Percentiles rank a stretch among this genome's conserved stretches.
These are phyloP conservation scores for Nowickia ferox DNA, from an alignment of 2,888 invertebrate genomes.

Conservation along the genomic window DNA sequence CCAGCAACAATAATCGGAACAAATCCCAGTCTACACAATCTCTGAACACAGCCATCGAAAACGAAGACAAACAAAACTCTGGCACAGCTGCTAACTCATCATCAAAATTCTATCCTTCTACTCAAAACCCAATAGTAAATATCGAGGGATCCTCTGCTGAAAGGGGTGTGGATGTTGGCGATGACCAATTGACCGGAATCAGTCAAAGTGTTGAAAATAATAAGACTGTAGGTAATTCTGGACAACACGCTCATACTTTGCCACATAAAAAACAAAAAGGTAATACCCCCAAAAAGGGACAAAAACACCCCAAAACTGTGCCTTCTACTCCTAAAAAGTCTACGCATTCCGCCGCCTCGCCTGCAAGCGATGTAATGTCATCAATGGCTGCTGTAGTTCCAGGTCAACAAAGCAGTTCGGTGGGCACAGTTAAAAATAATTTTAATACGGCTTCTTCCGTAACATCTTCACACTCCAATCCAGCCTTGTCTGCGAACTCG, in stretches of 20 bases:
- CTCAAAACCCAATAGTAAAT: conserved; percentile 64
- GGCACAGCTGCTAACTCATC: conserved; percentile 55
- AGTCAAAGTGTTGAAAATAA: conserved; percentile 61
- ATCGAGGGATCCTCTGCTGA: conserved; percentile 77
- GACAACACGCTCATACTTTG: conserved; percentile 75
- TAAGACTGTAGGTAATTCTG: conserved; percentile 50
- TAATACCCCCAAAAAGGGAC: conserved; percentile 76
- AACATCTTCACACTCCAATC: conserved; percentile 63
- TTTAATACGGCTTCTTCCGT: conserved; percentile 63
- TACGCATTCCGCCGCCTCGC: conserved; percentile 58
- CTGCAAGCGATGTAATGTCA: conserved; percentile 77
- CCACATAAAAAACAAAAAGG: conserved; percentile 79
- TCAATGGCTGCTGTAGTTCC: conserved; percentile 77
- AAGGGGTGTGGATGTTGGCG: conserved; percentile 80
- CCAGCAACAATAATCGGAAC: conserved; percentile 81
- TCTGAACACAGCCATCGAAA: conserved; percentile 77
- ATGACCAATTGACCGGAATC: conserved; percentile 68
- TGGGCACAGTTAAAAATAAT: conserved; percentile 75
- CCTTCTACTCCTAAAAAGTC: conserved; percentile 73
- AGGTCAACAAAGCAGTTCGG: conserved; percentile 72
- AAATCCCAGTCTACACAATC: conserved; percentile 80
- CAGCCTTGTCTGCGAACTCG: conserved; percentile 67
- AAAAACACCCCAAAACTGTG: conserved; percentile 81
- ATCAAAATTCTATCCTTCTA: conserved; percentile 77
- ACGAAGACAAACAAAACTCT: conserved; percentile 72